Evolutionary conservation across 2,888 invertebrate species (phyloP).

Genomic region (Atrina japonica): DNA sequence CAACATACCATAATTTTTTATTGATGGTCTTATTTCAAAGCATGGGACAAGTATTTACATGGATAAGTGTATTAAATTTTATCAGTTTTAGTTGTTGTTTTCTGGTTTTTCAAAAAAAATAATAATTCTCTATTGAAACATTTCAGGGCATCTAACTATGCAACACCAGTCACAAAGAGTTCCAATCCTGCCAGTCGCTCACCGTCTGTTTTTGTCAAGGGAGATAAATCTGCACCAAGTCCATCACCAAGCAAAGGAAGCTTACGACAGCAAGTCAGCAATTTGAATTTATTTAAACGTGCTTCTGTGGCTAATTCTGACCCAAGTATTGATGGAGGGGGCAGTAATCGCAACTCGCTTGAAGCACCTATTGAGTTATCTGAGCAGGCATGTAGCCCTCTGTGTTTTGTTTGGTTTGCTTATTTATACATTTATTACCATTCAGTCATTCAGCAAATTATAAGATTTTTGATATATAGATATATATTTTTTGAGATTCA

Average conservation of each 20-base stretch:
- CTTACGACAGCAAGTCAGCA: conserved; percentile 26
- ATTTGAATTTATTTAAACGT: conserved; percentile 34
- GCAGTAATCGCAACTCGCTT: conserved; percentile 66
- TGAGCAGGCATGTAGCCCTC: conserved; percentile 86
- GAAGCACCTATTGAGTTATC: conserved; percentile 81
- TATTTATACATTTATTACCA: no score
- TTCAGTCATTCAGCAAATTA: no score
- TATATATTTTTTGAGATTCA: no score
- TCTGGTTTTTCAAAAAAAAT: no score
- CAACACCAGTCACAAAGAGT: conserved; percentile 41
- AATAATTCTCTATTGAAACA: no score
- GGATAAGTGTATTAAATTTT: no score
- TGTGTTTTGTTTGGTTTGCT: conserved; percentile 49
- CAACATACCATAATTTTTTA: no score
- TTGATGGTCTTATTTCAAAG: no score
- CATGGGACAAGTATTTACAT: no score
- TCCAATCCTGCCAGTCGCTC: conserved; percentile 43
- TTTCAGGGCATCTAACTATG: conserved; percentile 37
- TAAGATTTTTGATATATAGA: no score
- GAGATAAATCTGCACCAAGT: conserved; percentile 53
- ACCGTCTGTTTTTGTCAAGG: conserved; percentile 68
- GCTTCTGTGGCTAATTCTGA: conserved; percentile 35
- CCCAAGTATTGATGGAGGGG: conserved; percentile 35
- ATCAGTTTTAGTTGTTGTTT: no score
- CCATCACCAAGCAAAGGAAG: conserved; percentile 38